phyloP scores from a whole-genome alignment of 1,140 invertebrate species.

The Eulimnadia texana region DNA sequence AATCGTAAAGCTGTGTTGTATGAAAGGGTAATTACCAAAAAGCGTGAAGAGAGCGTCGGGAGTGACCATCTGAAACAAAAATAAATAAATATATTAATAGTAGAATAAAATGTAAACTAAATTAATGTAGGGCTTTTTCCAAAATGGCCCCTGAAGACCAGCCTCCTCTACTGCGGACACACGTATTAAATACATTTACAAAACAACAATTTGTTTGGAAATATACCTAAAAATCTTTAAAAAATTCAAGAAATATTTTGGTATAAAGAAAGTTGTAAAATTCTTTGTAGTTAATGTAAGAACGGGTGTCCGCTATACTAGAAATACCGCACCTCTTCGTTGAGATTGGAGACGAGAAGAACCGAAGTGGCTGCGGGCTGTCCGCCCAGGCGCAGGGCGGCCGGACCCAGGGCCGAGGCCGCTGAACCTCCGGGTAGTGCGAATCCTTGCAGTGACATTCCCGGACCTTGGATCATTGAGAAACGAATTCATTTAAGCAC shows the following conservation, averaged over 20 bases:
- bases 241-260: too few species aligned
- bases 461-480: background rate
- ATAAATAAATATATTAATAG: too few species aligned
- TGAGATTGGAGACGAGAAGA: constrained; percentile 73
- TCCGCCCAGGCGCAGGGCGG: constrained; percentile 27
- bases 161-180: too few species aligned
- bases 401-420: constrained; percentile 36
- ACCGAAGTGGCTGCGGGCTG: constrained; percentile 40
- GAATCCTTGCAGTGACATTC: background rate
- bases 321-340: constrained; percentile 65
- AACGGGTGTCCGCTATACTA: too few species aligned
- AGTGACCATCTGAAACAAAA: constrained; percentile 80
- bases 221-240: too few species aligned
- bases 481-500: background rate
- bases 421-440: constrained; percentile 26
- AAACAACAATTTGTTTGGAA: too few species aligned
- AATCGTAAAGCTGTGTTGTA: constrained; percentile 21
- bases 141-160: too few species aligned
- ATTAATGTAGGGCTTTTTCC: too few species aligned
- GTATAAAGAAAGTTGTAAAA: too few species aligned
- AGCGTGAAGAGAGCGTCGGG: constrained; percentile 99
- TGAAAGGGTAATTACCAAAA: constrained; percentile 76
- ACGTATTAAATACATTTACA: too few species aligned
- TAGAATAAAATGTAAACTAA: too few species aligned
- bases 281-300: too few species aligned